Evolutionary conservation across 1,140 invertebrate species (phyloP), one percentile per base, ranked within the genome.

Genomic region (Calycopis cecrops): DNA sequence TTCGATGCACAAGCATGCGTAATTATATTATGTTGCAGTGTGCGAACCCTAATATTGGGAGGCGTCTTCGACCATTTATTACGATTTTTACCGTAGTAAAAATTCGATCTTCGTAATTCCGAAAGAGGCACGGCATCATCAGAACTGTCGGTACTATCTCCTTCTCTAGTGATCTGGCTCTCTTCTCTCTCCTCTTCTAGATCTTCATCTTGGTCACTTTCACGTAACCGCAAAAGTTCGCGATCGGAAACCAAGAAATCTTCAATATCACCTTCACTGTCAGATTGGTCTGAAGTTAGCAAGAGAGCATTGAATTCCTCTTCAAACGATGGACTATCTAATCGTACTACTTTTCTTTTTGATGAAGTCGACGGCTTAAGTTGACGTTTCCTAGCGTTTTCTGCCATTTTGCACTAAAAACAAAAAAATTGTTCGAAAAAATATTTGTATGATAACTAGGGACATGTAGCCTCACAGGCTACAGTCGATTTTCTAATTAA

Each of bases 61-160:
- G 66, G 55, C 17, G 21, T 60, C 56, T 63, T 67, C 2, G 60
- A 57, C 63, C 63, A 69, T 63, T 69, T 69, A 57, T 61, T n/a
- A 33, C 63, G 42, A 63, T 63, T 69, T 66, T 67, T 67, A n/a
- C 66, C 61, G 49, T 67, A 67, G 21, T 67, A 63, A 67, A 35
- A 60, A 55, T 63, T 64, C n/a, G n/a, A n/a, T n/a, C 11, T 44
- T 38, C 35, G 35, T 59, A 63, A n/a, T 44, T 61, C 53, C 49
- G 57, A 63, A 51, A 67, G 38, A 49, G 59, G 61, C 17, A 37
- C 4, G 35, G 28, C 54, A 40, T 67, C 58, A 21, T 57, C 55
- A 28, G 21, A 28, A 28, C 21, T 28, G 6, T 28, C 21, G 21
- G 21, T 28, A 6, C 21, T 28, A 28, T 28, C 21, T 28, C n/a